A percentile compares a stretch with the other conserved stretches of the same genome.
phyloP scores from a whole-genome alignment of 2,888 invertebrate genomes.

The Thereva nobilitata region DNA sequence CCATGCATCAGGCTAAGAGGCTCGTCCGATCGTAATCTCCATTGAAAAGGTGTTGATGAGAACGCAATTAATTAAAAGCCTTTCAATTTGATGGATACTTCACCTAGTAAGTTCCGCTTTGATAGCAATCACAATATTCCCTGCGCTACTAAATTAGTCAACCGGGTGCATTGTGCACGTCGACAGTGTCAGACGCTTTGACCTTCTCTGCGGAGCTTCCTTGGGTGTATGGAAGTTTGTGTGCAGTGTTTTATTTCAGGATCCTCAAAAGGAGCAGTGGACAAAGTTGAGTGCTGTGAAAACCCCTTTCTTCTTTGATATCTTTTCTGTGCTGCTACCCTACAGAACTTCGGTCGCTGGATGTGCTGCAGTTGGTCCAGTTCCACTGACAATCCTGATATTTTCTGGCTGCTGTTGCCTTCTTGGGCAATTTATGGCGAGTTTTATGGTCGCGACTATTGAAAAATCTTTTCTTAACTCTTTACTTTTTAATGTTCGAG shows the following conservation, averaged over 20 bases:
- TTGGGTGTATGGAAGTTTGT: slow-evolving; percentile 7
- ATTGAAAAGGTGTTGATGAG: slow-evolving; percentile 42
- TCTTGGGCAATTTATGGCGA: slow-evolving; percentile 20
- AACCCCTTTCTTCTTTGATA: slow-evolving; percentile 20
- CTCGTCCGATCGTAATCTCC: slow-evolving; percentile 34
- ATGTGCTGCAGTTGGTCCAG: slow-evolving; percentile 11
- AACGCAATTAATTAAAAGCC: slow-evolving; percentile 39
- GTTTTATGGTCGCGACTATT: slow-evolving; percentile 31
- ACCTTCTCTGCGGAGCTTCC: slow-evolving; percentile 4
- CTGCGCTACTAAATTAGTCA: not conserved
- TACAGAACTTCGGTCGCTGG: slow-evolving; percentile 8
- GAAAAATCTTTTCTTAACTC: slow-evolving; percentile 19
- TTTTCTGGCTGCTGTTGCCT: not conserved
- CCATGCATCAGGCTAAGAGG: slow-evolving; percentile 26
- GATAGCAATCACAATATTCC: slow-evolving; percentile 35
- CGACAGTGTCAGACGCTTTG: slow-evolving; percentile 8
- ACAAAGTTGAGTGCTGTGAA: slow-evolving; percentile 1
- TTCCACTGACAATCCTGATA: slow-evolving; percentile 11
- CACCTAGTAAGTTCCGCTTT: slow-evolving; percentile 31
- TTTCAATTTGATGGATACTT: slow-evolving; percentile 37
- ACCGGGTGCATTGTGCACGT: slow-evolving; percentile 2
- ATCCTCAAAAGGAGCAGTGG: not conserved
- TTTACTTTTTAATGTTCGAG: slow-evolving; percentile 11
- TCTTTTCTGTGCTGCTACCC: slow-evolving; percentile 19
- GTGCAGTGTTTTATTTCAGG: slow-evolving; percentile 24